Evolutionary conservation across 2,797 vertebrate species (phyloP), one percentile per base, ranked within the genome.

Genomic region (Epinephelus awoara): DNA sequence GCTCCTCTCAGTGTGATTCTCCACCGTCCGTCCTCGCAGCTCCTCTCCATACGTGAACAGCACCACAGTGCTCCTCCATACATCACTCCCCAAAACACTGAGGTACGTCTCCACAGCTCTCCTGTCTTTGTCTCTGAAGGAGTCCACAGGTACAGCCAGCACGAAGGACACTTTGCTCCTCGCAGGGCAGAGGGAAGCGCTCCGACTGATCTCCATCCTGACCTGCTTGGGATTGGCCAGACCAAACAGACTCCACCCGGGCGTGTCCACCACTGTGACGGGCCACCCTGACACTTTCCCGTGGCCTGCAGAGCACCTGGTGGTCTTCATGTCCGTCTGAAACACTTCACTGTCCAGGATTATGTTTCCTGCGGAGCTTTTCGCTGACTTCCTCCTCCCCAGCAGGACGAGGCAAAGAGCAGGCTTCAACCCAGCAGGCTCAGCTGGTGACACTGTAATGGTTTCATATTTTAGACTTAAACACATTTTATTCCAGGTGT

Each of bases 241-340:
- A 40, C 85, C 75, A 8, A 82, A 89, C n/a, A 85, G 69, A 59
- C 92, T 92, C 93, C 91, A 93, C 4, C 89, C 90, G 1, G 92
- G 92, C 8, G 89, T 91, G 74, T 93, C 92, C 62, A 91, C 86
- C 75, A 93, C 79, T 0, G 76, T 82, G 14, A 93, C 44, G 1
- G 72, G 18, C 69, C 67, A 3, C 6, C 84, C 68, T 17, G 63
- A 87, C 5, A 87, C 76, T 2, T 38, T 10, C n/a, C 81, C 62
- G 0, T 73, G 57, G 57, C 78, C 77, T 14, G n/a, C 79, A 1
- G 63, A 61, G 72, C 86, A 79, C 13, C 1, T 40, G 5, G 0
- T n/a, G 5, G 92, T 90, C 79, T 82, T 90, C 4, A 2, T 29
- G 25, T 75, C n/a, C 0, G 17, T 40, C 40, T 62, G 58, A 54